These are phyloP conservation scores for Tenrec ecaudatus DNA, from an alignment of 2,113 vertebrate genomes.

Conservation along the genomic window DNA sequence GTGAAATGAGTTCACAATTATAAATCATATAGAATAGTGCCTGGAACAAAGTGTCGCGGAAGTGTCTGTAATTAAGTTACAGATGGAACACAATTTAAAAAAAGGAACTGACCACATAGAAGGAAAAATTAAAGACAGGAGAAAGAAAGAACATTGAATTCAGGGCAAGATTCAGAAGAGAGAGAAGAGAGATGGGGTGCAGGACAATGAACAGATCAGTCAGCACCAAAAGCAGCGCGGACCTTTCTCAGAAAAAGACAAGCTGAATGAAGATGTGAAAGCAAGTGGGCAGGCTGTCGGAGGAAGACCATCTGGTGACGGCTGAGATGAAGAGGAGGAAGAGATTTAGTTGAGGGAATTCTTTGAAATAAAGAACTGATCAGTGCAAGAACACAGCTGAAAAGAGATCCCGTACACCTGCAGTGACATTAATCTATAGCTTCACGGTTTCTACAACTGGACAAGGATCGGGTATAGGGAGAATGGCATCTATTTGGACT, in stretches of 20 bases:
- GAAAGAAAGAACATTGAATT: constrained; percentile 16
- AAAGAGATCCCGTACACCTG: not conserved
- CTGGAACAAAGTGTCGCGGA: not conserved
- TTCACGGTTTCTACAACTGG: not conserved
- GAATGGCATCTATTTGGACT: constrained; percentile 13
- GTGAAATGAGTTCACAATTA: not conserved
- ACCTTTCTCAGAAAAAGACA: not conserved
- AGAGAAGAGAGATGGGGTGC: too few relatives aligned
- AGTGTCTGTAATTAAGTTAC: not conserved
- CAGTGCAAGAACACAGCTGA: fast-evolving
- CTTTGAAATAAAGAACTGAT: not conserved
- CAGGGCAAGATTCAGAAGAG: not conserved
- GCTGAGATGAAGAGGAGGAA: not conserved
- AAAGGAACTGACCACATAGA: not conserved
- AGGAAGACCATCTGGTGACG: not conserved
- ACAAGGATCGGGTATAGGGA: not conserved
- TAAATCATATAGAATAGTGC: not conserved
- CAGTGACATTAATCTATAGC: not conserved
- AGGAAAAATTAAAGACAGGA: not conserved
- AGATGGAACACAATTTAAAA: not conserved
- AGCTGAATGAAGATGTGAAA: not conserved
- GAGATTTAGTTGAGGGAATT: not conserved
- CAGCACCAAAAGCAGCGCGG: not conserved
- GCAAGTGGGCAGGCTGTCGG: not conserved
- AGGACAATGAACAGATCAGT: not conserved